Evolutionary conservation across 2,113 vertebrate species (phyloP).

Genomic region (Equus quagga): DNA sequence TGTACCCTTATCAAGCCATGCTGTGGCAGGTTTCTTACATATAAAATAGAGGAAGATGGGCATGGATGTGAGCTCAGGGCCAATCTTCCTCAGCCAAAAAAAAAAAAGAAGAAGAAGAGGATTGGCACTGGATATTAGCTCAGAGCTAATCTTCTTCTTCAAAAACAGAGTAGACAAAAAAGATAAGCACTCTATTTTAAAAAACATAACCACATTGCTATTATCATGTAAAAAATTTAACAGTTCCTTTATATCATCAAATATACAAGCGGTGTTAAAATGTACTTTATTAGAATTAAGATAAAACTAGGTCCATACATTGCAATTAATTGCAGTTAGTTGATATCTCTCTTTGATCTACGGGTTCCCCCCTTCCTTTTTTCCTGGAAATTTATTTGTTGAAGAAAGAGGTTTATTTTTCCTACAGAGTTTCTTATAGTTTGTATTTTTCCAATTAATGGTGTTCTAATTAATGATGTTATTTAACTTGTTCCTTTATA

Average conservation of each 20-base stretch:
- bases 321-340: background rate
- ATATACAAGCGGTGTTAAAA: background rate
- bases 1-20: no score
- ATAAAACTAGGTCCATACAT: background rate
- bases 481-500: background rate
- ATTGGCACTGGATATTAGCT: no score
- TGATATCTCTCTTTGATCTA: background rate
- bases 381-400: constrained; percentile 16
- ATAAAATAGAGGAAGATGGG: no score
- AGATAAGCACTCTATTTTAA: background rate
- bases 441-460: background rate
- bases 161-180: background rate
- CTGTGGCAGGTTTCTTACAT: no score
- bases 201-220: background rate
- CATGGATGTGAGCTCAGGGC: no score
- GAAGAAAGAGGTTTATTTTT: background rate
- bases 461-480: background rate
- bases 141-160: no score
- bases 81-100: no score
- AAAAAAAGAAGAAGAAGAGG: no score
- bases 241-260: background rate
- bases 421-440: background rate
- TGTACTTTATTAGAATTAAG: background rate
- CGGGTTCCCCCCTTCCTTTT: background rate
- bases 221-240: background rate